Percentiles rank a stretch among this genome's conserved stretches.
Evolutionary conservation across 1,140 invertebrate species (phyloP).

Genomic region (Xylocopa sonorina): DNA sequence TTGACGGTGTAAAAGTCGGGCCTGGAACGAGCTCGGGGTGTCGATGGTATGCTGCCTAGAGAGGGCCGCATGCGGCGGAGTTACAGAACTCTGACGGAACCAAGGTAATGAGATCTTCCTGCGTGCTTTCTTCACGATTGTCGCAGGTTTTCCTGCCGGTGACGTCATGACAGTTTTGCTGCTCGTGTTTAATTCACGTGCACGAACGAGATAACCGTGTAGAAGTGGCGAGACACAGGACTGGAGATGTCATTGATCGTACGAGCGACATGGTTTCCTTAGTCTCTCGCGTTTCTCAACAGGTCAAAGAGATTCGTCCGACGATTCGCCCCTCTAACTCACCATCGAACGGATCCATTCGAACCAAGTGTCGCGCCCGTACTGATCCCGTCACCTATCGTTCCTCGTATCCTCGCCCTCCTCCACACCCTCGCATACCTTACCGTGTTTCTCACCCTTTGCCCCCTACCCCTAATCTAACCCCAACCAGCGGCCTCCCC

Average conservation of each 20-base stretch:
- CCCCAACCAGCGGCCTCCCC: not conserved
- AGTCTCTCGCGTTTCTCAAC: not conserved
- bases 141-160: slow-evolving; percentile 82
- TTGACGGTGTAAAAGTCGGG: slow-evolving; percentile 84
- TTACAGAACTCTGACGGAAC: slow-evolving; percentile 91
- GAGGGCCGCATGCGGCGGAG: slow-evolving; percentile 86
- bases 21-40: slow-evolving; percentile 91
- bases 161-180: slow-evolving; percentile 73
- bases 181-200: slow-evolving; percentile 42
- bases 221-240: slow-evolving; percentile 4
- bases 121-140: slow-evolving; percentile 86
- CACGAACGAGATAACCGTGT: slow-evolving; percentile 1
- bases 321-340: slow-evolving; percentile 13
- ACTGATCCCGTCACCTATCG: slow-evolving; percentile 63
- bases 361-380: slow-evolving; percentile 76
- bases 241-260: not conserved
- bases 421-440: not conserved
- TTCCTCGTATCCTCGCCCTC: slow-evolving; percentile 14
- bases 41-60: slow-evolving; percentile 94
- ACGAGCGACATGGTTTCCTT: slow-evolving; percentile 13
- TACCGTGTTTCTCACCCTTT: slow-evolving; percentile 41
- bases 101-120: slow-evolving; percentile 94
- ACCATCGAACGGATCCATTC: slow-evolving; percentile 42
- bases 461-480: slow-evolving; percentile 18
- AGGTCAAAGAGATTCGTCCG: slow-evolving; percentile 4